Percentiles rank a stretch among this genome's conserved stretches.
These are phyloP conservation scores for Dicrurus megarhynchus DNA, from an alignment of 2,113 vertebrate species.

Conservation along the genomic window DNA sequence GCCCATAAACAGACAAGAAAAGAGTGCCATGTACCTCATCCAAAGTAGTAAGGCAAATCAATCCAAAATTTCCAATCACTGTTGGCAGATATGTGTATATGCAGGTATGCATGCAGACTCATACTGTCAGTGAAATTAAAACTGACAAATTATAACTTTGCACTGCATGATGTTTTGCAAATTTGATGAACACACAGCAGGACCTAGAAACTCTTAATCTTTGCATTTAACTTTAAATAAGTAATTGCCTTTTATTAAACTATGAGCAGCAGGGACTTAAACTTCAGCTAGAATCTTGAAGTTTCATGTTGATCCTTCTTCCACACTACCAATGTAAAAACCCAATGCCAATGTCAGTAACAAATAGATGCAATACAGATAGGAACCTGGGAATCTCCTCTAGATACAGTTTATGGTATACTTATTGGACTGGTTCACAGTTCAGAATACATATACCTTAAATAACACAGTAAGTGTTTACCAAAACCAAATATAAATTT, in stretches of 20 bases:
- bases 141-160: not conserved
- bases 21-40: not conserved
- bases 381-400: not conserved
- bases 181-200: not conserved
- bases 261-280: not conserved
- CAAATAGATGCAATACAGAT: not conserved
- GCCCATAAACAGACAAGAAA: not conserved
- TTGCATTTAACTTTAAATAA: not conserved
- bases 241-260: not conserved
- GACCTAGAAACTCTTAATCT: not conserved
- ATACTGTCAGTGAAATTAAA: not conserved
- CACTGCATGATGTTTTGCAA: not conserved
- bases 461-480: not conserved
- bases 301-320: not conserved
- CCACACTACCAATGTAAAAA: not conserved
- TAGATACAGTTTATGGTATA: not conserved
- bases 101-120: not conserved
- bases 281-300: not conserved
- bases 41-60: not conserved
- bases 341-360: not conserved
- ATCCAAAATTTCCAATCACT: not conserved
- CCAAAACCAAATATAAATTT: not conserved
- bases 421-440: not conserved
- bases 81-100: rapidly evolving
- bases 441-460: not conserved